Evolutionary conservation across 2,797 vertebrate species (phyloP).

Genomic region (Calcarius lapponicus): DNA sequence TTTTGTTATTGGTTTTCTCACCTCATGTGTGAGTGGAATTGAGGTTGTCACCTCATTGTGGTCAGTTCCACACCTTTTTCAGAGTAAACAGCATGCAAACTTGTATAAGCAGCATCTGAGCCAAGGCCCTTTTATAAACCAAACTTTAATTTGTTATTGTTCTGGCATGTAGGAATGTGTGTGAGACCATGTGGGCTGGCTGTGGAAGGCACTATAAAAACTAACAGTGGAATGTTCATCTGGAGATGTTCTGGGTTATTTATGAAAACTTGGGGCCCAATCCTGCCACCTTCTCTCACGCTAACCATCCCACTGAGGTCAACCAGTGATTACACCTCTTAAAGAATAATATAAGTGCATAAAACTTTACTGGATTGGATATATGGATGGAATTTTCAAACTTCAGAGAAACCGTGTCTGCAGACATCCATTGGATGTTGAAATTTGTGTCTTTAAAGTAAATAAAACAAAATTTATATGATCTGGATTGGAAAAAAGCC

Average conservation of each 20-base stretch:
- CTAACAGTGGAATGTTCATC: constrained; percentile 66
- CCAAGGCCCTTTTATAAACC: constrained; percentile 66
- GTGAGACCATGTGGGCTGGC: constrained; percentile 65
- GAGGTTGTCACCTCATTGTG: constrained; percentile 67
- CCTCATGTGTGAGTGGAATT: constrained; percentile 59
- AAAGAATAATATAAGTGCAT: background rate
- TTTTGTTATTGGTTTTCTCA: constrained; percentile 66
- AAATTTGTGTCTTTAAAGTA: background rate
- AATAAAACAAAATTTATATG: background rate
- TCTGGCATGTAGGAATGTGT: constrained; percentile 64
- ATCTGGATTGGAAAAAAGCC: background rate
- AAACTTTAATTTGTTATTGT: constrained; percentile 70
- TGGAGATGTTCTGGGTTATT: constrained; percentile 59
- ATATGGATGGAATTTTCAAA: background rate
- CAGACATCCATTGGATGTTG: background rate
- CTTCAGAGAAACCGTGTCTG: background rate
- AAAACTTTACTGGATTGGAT: background rate
- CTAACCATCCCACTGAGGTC: background rate
- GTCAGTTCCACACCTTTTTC: constrained; percentile 65
- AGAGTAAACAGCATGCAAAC: constrained; percentile 54
- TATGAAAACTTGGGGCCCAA: constrained; percentile 53
- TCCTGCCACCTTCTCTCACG: constrained; percentile 61
- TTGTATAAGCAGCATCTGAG: constrained; percentile 51
- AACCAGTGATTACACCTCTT: background rate
- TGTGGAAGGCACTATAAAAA: constrained; percentile 67